A percentile compares a stretch with the other conserved stretches of the same genome.
These are phyloP conservation scores for Lasiurus borealis DNA, from an alignment of 2,113 vertebrate genomes.

Conservation along the genomic window DNA sequence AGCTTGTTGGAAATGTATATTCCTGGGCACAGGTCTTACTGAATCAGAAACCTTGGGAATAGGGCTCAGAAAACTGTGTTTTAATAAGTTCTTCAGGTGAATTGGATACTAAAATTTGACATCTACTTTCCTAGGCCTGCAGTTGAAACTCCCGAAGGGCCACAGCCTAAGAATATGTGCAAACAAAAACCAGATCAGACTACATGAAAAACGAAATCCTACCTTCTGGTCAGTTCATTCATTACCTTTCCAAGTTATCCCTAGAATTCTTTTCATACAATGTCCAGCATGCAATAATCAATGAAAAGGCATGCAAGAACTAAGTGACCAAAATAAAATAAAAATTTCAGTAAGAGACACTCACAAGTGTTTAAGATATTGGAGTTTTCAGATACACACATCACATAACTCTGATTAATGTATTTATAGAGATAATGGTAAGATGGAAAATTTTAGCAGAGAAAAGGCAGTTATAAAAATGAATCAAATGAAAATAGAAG, in stretches of 20 bases:
- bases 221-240: neutral
- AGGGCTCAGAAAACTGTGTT: no score
- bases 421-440: neutral
- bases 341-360: neutral
- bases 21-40: no score
- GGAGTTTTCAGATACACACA: neutral
- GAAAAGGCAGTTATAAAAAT: constrained; percentile 6
- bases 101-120: neutral
- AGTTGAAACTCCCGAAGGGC: neutral
- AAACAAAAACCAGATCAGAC: neutral
- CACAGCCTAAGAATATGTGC: neutral
- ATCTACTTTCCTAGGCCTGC: neutral
- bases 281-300: neutral
- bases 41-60: no score
- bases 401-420: constrained; percentile 21
- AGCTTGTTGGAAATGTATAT: neutral
- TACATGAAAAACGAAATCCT: neutral
- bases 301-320: neutral
- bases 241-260: neutral
- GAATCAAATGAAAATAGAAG: constrained; percentile 42
- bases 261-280: neutral
- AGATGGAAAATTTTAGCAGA: constrained; percentile 23
- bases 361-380: neutral
- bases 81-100: neutral
- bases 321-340: neutral